Evolutionary conservation across 2,113 vertebrate species (phyloP), one percentile per base, ranked within the genome.

Genomic region (Chaetorhynchus papuensis): DNA sequence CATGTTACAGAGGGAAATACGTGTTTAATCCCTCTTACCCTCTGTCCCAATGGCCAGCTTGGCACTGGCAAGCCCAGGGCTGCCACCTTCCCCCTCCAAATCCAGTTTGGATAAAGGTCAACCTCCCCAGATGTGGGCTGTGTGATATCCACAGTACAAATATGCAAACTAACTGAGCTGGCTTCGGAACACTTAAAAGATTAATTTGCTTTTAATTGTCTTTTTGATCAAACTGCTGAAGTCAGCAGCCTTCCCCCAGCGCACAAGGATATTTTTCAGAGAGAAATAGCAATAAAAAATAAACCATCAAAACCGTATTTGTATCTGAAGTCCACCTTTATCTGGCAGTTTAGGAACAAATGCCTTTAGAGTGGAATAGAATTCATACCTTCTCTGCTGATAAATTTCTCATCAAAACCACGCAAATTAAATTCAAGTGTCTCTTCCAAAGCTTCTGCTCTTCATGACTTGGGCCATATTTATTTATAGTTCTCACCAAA

Each of bases 171-270:
- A 19, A 78, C 59, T 16, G 10, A 87, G 54, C 49, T 59, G 21
- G 3, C 77, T 94, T 94, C 89, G 59, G 92, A 89, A 70, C 33
- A 23, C 33, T 72, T 15, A 66, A 69, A 63, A 61, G 9, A 83
- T 76, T 56, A 69, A 84, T 94, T 95, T 95, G 69, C 49, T 87
- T 83, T 87, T 83, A 90, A 89, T 95, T 83, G 53, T 60, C 31
- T 74, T 35, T 69, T 39, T 84, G 16, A 37, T 89, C 4, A 2
- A 93, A 68, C 45, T 93, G 26, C 74, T 95, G 87, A 65, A 79
- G 68, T 95, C 71, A 53, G 59, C 61, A 22, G 49, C 68, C 12
- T 95, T 86, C 87, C 37, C 28, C 41, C 33, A 65, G 87, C 24
- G 41, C 7, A 8, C 53, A 37, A 68, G 26, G 56, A 68, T 86